Base-by-base conservation (phyloP, 2,888 invertebrate species). In the Cephus spinipes region DNA sequence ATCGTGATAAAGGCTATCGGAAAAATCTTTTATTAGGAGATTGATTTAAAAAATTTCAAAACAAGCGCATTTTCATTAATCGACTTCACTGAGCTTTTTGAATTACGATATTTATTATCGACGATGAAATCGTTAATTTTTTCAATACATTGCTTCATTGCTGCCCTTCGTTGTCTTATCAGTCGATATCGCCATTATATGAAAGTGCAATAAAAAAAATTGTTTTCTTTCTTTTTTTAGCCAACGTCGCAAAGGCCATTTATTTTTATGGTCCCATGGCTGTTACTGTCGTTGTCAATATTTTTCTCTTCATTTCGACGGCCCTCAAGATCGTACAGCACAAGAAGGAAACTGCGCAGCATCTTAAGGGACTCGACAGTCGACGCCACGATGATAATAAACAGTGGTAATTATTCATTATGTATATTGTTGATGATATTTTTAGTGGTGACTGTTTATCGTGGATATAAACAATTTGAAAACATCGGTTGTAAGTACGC, bases 251-350 rank as follows among this genome's bases (percentile, higher is more conserved):
- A 12, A 93, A 93, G 81, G 89, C 95, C 68, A 87, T 94, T 23
- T 96, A 96, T 90, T 96, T 96, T 92, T 95, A 95, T 90, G 93
- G 93, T 0, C 96, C 96, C 0, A 94, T 96, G 79, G 93, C 94
- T 68, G 86, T 94, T 12, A 91, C 96, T 23, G 94, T 96, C 12
- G 84, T 94, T 0, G 92, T 93, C 88, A 96, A 96, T 88, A 92
- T 95, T 74, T 90, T 93, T 11, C 92, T 96, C 78, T 96, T 96
- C 90, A 90, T 93, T n/a, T 92, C 94, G 74, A 96, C 96, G 0
- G 95, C 96, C 0, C 87, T 94, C 76, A 94, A 94, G 84, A 95
- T 96, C 81, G 92, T 94, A 69, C 92, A 93, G 80, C 94, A 95
- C 79, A 94, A 94, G 85, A 94, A 93, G 85, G 95, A 95, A 88